A percentile compares a stretch with the other conserved stretches of the same genome.
Evolutionary conservation across 2,888 invertebrate species (phyloP).

Genomic region (Lycia hirtaria): DNA sequence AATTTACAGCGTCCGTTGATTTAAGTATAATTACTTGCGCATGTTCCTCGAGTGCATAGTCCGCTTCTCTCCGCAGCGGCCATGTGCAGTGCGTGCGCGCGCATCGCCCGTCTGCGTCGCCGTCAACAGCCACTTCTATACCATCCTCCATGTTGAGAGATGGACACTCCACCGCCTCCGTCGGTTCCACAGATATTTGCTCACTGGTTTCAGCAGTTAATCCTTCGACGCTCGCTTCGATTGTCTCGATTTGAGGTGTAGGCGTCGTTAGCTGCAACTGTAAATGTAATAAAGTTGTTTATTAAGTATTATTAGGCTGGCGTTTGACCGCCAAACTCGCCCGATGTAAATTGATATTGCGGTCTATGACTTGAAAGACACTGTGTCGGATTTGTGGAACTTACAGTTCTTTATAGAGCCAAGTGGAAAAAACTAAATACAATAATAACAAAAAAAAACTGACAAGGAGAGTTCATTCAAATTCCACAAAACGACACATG

Average conservation of each 20-base stretch:
- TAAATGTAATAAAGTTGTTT: background rate
- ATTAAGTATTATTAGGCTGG: no score
- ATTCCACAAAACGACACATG: no score
- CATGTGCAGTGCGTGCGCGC: conserved; percentile 82
- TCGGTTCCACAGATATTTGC: background rate
- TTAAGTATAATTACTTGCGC: conserved; percentile 48
- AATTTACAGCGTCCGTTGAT: no score
- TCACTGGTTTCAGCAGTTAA: background rate
- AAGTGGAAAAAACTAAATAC: no score
- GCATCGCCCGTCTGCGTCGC: conserved; percentile 48
- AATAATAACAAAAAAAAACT: no score
- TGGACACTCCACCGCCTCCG: background rate
- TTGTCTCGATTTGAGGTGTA: background rate
- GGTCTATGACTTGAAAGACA: no score
- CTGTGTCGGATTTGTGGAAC: no score
- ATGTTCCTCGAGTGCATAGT: conserved; percentile 58
- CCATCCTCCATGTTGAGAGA: background rate
- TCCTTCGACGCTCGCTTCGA: background rate
- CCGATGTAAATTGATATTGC: no score
- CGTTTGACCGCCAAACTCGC: no score
- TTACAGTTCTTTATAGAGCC: no score
- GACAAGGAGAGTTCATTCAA: no score
- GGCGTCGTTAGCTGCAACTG: conserved; percentile 2
- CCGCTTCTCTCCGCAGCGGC: conserved; percentile 58
- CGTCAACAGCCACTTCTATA: background rate